Base-by-base conservation (phyloP, 2,797 vertebrate species). In the Hypotaenidia philippensis region DNA sequence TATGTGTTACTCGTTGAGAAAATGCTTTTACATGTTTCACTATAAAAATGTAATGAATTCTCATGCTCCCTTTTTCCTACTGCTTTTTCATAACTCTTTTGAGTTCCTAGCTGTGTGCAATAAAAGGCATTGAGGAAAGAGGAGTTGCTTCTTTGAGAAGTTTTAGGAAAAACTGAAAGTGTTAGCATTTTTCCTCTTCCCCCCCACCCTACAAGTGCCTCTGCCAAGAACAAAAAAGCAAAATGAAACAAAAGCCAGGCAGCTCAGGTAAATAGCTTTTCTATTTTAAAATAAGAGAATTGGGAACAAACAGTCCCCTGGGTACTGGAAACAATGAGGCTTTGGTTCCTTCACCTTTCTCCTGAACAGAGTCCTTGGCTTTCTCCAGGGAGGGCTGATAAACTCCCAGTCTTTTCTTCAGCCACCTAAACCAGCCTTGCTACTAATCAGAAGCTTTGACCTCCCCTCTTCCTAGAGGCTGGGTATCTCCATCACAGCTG, bases 221-320 rank as follows among this genome's bases (percentile, higher is more conserved):
- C 53, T 56, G 45, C 25, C 36, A 75, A 78, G 31, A 75, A 40
- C 14, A 68, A 87, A 93, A 93, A 65, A 29, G 6, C 8, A 29
- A 83, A 86, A 71, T 34, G 13, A 81, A 90, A 69, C n/a, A 59
- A 41, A 93, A 89, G 18, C 20, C 36, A 90, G 57, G 59, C 22
- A 80, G 29, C 21, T 85, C 45, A 34, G 53, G 60, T 87, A 77
- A 89, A 95, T 14, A 68, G 47, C 16, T 83, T 40, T 81, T 66
- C 40, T 70, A 5, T 71, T 94, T 92, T 90, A 45, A 68, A 71
- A 26, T 47, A 47, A 57, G 34, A 40, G 5, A 81, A 25, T 19
- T 84, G 27, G 52, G 60, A 84, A 61, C 38, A 76, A 75, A 9
- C 11, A 47, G 31, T 84, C 78, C 36, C 31, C 5, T 70, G 22